Evolutionary conservation across 2,113 vertebrate genomes (phyloP), one percentile per base, ranked within the genome.

Genomic region (Panthera uncia): DNA sequence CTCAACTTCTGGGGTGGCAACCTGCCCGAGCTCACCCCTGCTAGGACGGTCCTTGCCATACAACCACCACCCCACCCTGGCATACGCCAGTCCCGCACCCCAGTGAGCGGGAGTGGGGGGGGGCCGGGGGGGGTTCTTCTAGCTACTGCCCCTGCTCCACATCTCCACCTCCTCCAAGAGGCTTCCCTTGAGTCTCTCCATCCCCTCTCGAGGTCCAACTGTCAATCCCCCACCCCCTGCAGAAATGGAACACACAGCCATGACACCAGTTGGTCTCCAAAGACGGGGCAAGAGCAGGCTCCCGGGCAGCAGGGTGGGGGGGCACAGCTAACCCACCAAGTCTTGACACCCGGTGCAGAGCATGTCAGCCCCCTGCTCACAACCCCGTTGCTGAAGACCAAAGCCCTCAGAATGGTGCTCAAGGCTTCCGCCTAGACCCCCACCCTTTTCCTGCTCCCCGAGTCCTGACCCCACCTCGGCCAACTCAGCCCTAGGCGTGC

Each of bases 51-150:
- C 61, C 68, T 63, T 1, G 1, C 27, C 61, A 18, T 0, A 1
- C 1, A 2, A 38, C 1, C 6, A 1, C 55, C 1, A 4, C 2
- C 4, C 16, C 23, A 10, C 66, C 21, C 31, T 10, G 5, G 5
- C 0, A 25, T 4, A 66, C 33, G 16, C 27, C 14, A 19, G 23
- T 31, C 31, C 36, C 5, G 7, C 52, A 61, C 57, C 18, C 1
- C 7, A 63, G 52, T 6, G n/a, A 25, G 36, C 5, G 16, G 19
- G 57, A 61, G 57, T 8, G 21, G 57, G 57, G 57, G 6, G 57
- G 57, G 19, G 7, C 1, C 0, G 19, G 57, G 15, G 52, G 4
- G 63, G 18, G 27, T 25, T 5, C 71, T 27, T 29, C 31, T 13
- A 45, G 33, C 4, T 29, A 81, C 48, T 1, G 38, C 41, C 6